Evolutionary conservation across 2,888 invertebrate genomes (phyloP).

Genomic region (Epistrophe grossulariae): DNA sequence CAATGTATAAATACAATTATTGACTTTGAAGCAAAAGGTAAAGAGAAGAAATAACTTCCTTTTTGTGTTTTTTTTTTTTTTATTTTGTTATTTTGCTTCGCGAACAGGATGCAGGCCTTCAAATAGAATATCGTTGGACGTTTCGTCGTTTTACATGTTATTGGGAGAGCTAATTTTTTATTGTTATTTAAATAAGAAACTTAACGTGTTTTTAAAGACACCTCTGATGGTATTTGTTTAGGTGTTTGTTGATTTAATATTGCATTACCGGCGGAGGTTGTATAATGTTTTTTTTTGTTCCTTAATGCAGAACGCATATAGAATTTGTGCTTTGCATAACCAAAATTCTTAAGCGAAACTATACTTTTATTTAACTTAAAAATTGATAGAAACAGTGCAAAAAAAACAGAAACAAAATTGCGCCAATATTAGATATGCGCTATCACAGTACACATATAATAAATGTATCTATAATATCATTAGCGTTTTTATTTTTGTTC

Average conservation of each 20-base stretch:
- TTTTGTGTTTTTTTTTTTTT: not conserved
- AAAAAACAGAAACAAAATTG: no score
- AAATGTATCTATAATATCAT: no score
- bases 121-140: not conserved
- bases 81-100: not conserved
- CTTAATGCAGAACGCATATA: not conserved
- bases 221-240: not conserved
- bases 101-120: slow-evolving; percentile 25
- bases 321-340: not conserved
- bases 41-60: not conserved
- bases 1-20: slow-evolving; percentile 28
- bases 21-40: slow-evolving; percentile 7
- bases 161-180: slow-evolving; percentile 26
- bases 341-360: not conserved
- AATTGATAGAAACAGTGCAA: no score
- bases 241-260: not conserved
- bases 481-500: no score
- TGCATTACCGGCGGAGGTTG: not conserved
- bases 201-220: slow-evolving; percentile 4
- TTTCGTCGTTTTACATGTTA: not conserved
- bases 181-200: slow-evolving; percentile 31
- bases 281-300: not conserved
- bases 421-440: no score
- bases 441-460: no score
- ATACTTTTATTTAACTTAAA: no score